Conservation (phyloP, 2,113 vertebrate genomes). For the Delphinus delphis region DNA sequence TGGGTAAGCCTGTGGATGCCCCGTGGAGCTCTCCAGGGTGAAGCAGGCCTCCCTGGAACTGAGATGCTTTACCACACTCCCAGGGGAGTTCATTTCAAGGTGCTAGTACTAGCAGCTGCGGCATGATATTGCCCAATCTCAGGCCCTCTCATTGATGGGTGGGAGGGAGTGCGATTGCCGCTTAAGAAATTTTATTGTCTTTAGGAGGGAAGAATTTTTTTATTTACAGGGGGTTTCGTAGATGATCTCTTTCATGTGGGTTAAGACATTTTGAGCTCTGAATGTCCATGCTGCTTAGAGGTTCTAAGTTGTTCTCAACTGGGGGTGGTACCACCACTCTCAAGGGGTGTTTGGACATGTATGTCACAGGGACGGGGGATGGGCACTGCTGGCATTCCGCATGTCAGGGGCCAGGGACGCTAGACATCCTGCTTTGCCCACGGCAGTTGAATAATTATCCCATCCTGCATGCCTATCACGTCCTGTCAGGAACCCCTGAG, state of each 20-base stretch:
- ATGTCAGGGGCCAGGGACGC: not conserved
- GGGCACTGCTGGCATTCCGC: not conserved
- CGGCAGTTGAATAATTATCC: not conserved
- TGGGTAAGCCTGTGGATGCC: not conserved
- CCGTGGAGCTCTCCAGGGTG: slow-evolving; percentile 59
- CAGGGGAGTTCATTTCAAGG: slow-evolving; percentile 56
- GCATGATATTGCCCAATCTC: slow-evolving; percentile 59
- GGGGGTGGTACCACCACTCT: slow-evolving; percentile 2
- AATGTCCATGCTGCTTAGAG: slow-evolving; percentile 44
- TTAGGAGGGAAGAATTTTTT: slow-evolving; percentile 63
- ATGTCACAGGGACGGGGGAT: not conserved
- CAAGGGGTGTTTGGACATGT: not conserved
- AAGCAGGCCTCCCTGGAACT: slow-evolving; percentile 60
- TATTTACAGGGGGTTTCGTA: slow-evolving; percentile 50
- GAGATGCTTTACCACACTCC: slow-evolving; percentile 68
- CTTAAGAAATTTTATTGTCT: slow-evolving; percentile 69
- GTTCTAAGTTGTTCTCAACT: slow-evolving; percentile 25
- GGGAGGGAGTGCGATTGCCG: slow-evolving; percentile 41
- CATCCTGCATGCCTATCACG: not conserved
- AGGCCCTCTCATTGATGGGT: slow-evolving; percentile 54
- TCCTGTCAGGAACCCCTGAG: not conserved
- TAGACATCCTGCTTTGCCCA: not conserved
- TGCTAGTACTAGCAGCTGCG: slow-evolving; percentile 58
- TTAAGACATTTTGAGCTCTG: slow-evolving; percentile 64
- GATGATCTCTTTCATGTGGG: slow-evolving; percentile 65